A percentile compares a stretch with the other conserved stretches of the same genome.
Conservation (phyloP, 2,888 invertebrate genomes). For the Rugalucina vietnamica region DNA sequence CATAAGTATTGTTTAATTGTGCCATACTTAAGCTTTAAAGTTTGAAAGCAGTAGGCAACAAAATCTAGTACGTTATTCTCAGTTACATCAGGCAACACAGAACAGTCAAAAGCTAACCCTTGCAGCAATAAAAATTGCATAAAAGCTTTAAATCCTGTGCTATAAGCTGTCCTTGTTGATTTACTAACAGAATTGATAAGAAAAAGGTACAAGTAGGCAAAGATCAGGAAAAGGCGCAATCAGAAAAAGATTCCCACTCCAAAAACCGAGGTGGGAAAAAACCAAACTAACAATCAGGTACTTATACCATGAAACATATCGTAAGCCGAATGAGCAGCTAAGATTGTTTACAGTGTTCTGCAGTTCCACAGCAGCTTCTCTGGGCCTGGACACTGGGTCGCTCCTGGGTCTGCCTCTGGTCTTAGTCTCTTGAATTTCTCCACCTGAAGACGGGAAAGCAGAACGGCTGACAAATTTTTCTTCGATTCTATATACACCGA, state of each 20-base stretch:
- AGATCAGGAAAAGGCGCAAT: too few relatives aligned
- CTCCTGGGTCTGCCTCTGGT: background rate
- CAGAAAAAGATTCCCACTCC: too few relatives aligned
- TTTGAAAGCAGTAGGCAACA: background rate
- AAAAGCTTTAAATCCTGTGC: background rate
- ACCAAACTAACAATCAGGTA: too few relatives aligned
- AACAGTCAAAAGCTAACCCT: background rate
- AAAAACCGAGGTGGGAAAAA: too few relatives aligned
- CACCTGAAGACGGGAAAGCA: background rate
- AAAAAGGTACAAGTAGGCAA: too few relatives aligned
- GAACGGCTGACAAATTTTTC: background rate
- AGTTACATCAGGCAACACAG: background rate
- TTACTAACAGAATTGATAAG: background rate
- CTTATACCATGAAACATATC: too few relatives aligned
- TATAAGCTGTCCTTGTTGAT: background rate
- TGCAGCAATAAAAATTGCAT: background rate
- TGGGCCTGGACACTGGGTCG: background rate
- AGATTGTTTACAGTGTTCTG: slow-evolving; percentile 8
- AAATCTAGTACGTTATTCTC: background rate
- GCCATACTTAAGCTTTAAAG: background rate
- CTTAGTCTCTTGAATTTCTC: slow-evolving; percentile 2
- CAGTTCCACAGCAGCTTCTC: background rate
- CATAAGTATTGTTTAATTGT: background rate
- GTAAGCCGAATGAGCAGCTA: too few relatives aligned
- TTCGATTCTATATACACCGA: background rate